Percentiles rank a stretch among this genome's conserved stretches.
phyloP scores from a whole-genome alignment of 2,888 invertebrate genomes.

The Sthenelais limicola region DNA sequence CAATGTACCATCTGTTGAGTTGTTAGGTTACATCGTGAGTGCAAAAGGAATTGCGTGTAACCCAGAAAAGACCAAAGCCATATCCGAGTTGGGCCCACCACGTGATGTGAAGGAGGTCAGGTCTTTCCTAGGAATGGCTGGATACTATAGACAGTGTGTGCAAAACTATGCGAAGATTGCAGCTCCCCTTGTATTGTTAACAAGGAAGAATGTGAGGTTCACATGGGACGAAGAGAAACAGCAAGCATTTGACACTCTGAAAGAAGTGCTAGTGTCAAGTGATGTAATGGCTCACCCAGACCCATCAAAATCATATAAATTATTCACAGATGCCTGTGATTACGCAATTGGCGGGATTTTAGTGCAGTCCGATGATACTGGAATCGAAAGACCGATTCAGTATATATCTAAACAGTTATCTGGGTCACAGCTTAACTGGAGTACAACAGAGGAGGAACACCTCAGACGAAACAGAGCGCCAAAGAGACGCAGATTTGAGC shows the following conservation, averaged over 20 bases:
- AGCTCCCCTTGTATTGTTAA: conserved; percentile 8
- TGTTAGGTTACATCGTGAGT: conserved; percentile 30
- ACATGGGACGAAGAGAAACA: not conserved
- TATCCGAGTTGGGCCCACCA: conserved; percentile 17
- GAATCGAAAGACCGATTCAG: conserved; percentile 28
- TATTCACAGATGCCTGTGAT: conserved; percentile 26
- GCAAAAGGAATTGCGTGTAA: conserved; percentile 40
- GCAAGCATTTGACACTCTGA: conserved; percentile 27
- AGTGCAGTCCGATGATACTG: conserved; percentile 2
- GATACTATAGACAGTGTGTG: conserved; percentile 41
- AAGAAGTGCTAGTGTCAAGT: conserved; percentile 2
- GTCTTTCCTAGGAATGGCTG: conserved; percentile 40
- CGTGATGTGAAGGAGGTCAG: conserved; percentile 8
- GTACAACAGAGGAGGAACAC: conserved; percentile 33
- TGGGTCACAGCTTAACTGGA: not conserved
- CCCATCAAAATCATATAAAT: conserved; percentile 10
- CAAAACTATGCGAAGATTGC: conserved; percentile 38
- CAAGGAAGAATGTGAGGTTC: not conserved
- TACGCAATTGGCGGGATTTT: conserved; percentile 18
- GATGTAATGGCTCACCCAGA: conserved; percentile 30
- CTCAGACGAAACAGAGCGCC: no score
- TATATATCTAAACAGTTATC: conserved; percentile 32
- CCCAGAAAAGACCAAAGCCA: conserved; percentile 29
- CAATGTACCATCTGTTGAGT: not conserved
- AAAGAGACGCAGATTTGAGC: no score